phyloP scores from a whole-genome alignment of 2,888 invertebrate species.

The Cosmia trapezina region DNA sequence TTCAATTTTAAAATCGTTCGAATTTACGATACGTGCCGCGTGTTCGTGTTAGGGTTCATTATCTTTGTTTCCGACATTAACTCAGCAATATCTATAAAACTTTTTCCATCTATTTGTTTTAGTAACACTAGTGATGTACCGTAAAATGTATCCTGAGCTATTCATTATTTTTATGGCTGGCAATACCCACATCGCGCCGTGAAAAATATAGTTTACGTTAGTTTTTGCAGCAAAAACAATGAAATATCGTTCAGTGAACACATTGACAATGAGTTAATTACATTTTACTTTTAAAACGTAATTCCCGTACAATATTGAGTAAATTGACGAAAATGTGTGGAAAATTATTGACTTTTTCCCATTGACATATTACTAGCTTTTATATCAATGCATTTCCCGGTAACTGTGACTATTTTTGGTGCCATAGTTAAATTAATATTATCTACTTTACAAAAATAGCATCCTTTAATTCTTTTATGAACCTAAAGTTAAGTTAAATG shows the following conservation, averaged over 20 bases:
- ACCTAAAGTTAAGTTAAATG: not conserved
- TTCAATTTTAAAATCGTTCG: not conserved
- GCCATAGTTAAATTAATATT: not conserved
- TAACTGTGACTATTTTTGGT: not conserved
- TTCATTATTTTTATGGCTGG: constrained; percentile 36
- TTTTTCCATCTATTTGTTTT: not conserved
- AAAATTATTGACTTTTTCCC: too few species aligned
- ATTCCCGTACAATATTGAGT: not conserved
- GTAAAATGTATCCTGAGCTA: constrained; percentile 20
- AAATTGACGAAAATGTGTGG: constrained; percentile 6
- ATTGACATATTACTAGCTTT: too few species aligned
- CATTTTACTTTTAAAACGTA: constrained; percentile 24
- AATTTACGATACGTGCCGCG: not conserved
- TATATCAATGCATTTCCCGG: not conserved
- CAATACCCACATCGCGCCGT: constrained; percentile 1
- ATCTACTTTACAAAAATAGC: not conserved
- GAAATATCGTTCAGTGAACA: constrained; percentile 15
- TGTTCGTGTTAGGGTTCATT: not conserved
- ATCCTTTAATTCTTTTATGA: not conserved
- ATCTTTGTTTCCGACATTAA: not conserved
- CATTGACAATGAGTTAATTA: constrained; percentile 21
- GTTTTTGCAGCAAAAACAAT: constrained; percentile 20
- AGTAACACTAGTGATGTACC: not conserved
- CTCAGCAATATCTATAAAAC: not conserved
- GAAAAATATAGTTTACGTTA: constrained; percentile 9